A percentile compares a stretch with the other conserved stretches of the same genome.
Conservation (phyloP, 2,888 invertebrate genomes). For the Boloria euphrosyne region DNA sequence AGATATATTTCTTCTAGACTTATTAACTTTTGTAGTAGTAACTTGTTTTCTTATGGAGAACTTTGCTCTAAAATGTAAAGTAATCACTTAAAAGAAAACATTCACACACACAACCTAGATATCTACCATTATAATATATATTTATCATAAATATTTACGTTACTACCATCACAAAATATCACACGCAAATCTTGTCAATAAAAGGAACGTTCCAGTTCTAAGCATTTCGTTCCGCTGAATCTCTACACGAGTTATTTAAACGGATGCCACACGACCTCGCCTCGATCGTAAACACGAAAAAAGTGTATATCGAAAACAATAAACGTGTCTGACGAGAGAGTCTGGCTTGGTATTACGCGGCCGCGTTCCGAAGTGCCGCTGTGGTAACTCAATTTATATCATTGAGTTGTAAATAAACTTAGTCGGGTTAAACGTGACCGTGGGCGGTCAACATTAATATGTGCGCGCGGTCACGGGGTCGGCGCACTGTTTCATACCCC, state of each 20-base stretch:
- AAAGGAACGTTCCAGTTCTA: constrained; percentile 23
- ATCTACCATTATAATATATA: neutral
- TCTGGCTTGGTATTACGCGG: constrained; percentile 52
- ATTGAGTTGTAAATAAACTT: constrained; percentile 57
- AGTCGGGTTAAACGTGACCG: constrained; percentile 65
- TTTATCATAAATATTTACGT: neutral
- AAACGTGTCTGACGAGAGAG: constrained; percentile 68
- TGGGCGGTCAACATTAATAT: constrained; percentile 79
- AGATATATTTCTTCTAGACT: neutral
- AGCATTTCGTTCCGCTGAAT: constrained; percentile 21
- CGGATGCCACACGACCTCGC: constrained; percentile 73
- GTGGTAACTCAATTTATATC: constrained; percentile 48
- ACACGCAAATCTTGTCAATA: neutral
- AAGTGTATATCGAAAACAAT: constrained; percentile 74
- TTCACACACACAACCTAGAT: neutral
- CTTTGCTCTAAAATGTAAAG: neutral
- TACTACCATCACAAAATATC: neutral
- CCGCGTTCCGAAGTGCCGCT: constrained; percentile 47
- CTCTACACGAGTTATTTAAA: constrained; percentile 52
- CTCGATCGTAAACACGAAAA: constrained; percentile 72
- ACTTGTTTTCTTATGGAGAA: too few species aligned
- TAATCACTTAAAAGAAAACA: neutral
- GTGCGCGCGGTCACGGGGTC: constrained; percentile 77
- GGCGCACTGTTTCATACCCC: constrained; percentile 59
- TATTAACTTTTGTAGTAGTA: neutral